Conservation (phyloP, 2,888 invertebrate species). For the Ochropleura leucogaster region DNA sequence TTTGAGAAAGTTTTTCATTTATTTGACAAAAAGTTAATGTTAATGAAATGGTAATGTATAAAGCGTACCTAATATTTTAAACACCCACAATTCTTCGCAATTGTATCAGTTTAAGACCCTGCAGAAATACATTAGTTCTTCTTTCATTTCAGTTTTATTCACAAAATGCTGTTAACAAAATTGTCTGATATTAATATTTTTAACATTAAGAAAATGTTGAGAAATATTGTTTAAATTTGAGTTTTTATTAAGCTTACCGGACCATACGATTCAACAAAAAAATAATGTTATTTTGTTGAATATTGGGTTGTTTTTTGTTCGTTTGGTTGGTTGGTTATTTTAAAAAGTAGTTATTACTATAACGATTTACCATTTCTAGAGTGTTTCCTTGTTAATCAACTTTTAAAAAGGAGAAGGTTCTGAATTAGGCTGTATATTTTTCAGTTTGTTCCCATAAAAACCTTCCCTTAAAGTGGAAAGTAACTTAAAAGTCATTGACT, state of each 20-base stretch:
- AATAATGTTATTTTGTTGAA: no score
- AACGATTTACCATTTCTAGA: background rate
- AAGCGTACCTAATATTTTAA: constrained; percentile 3
- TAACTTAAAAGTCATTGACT: no score
- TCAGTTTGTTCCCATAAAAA: no score
- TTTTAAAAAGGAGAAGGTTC: no score
- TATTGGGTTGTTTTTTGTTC: no score
- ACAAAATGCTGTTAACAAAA: background rate
- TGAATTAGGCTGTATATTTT: no score
- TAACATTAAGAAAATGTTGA: background rate
- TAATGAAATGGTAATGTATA: constrained; percentile 8
- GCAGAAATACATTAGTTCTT: background rate
- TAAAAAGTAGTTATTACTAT: background rate
- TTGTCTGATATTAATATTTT: background rate
- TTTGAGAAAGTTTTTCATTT: constrained; percentile 16
- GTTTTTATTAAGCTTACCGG: background rate
- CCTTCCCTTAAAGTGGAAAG: no score
- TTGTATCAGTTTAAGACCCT: background rate
- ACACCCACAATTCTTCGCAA: background rate
- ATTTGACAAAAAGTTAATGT: constrained; percentile 8
- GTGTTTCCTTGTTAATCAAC: background rate
- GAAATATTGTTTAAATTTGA: background rate
- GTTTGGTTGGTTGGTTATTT: no score
- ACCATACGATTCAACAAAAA: background rate
- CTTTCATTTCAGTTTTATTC: background rate